phyloP scores from a whole-genome alignment of 2,888 invertebrate genomes.

The Drosophila cracens region DNA sequence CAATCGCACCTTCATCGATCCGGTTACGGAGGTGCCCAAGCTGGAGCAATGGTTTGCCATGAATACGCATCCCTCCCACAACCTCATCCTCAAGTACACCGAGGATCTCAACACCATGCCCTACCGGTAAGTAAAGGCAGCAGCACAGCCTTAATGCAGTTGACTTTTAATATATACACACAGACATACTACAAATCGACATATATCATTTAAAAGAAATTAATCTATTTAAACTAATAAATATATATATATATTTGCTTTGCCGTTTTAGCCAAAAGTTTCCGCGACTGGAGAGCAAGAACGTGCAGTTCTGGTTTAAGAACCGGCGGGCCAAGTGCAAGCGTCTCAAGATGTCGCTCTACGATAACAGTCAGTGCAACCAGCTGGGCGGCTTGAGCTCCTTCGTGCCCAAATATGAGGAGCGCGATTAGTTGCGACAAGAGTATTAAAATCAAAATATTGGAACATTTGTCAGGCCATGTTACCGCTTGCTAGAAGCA shows the following conservation, averaged over 20 bases:
- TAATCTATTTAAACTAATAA: neutral
- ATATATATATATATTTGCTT: slow-evolving; percentile 7
- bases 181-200: neutral
- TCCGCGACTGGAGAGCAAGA: slow-evolving; percentile 99
- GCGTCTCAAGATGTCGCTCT: slow-evolving; percentile 95
- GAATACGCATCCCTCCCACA: slow-evolving; percentile 99
- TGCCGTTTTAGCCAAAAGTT: slow-evolving; percentile 92
- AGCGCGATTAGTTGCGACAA: slow-evolving; percentile 78
- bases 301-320: slow-evolving; percentile 99
- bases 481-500: slow-evolving; percentile 5
- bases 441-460: slow-evolving; percentile 15
- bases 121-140: slow-evolving; percentile 87
- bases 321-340: slow-evolving; percentile 99
- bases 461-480: slow-evolving; percentile 7
- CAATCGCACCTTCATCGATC: slow-evolving; percentile 99
- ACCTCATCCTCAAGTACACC: slow-evolving; percentile 98
- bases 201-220: neutral
- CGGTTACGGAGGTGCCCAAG: slow-evolving; percentile 98
- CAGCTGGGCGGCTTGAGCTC: slow-evolving; percentile 82
- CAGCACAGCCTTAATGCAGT: neutral
- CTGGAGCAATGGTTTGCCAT: slow-evolving; percentile 98
- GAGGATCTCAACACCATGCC: slow-evolving; percentile 98
- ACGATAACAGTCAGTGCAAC: slow-evolving; percentile 86
- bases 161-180: neutral
- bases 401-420: slow-evolving; percentile 84